Evolutionary conservation across 2,797 vertebrate genomes (phyloP).

Genomic region (Caiman crocodilus): DNA sequence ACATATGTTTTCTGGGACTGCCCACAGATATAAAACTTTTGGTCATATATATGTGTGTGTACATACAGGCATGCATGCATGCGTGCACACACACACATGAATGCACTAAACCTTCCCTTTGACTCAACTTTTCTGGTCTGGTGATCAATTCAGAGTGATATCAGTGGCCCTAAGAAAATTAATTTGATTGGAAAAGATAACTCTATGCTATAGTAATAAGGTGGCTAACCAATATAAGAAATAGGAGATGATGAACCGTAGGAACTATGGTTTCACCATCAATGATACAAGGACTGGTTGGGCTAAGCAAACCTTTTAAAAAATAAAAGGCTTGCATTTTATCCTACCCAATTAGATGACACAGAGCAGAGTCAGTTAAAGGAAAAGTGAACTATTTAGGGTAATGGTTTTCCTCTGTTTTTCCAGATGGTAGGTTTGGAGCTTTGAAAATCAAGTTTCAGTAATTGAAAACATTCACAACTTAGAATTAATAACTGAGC

Average conservation of each 20-base stretch:
- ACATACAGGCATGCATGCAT: too few relatives aligned
- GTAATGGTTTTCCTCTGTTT: not conserved
- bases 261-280: not conserved
- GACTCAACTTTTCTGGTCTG: not conserved
- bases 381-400: not conserved
- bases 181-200: not conserved
- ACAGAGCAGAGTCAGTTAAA: not conserved
- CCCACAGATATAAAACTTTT: not conserved
- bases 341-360: not conserved
- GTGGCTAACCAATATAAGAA: not conserved
- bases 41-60: not conserved
- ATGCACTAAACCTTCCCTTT: not conserved
- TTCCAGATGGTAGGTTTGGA: not conserved
- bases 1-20: not conserved
- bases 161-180: not conserved
- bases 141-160: not conserved
- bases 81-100: not conserved
- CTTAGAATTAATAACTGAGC: fast-evolving
- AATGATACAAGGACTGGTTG: not conserved
- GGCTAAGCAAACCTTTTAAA: not conserved
- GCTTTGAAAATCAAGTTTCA: not conserved
- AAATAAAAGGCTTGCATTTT: not conserved
- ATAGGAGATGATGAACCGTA: not conserved
- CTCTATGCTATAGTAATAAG: not conserved
- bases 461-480: not conserved